These are phyloP conservation scores for Scalopus aquaticus DNA, from an alignment of 2,113 vertebrate genomes.

Conservation along the genomic window DNA sequence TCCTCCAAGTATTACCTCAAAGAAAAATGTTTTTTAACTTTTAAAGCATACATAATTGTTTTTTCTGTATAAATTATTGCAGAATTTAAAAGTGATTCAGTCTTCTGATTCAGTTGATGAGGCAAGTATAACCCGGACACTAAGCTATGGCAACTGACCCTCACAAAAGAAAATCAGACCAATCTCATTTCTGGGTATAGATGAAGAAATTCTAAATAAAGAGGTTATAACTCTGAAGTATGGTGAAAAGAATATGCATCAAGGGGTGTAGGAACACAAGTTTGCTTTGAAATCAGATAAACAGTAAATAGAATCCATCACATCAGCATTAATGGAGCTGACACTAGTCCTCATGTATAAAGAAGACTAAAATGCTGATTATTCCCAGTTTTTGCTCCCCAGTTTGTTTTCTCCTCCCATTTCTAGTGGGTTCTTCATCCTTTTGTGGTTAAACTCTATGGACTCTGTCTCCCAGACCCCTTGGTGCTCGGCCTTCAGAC, in stretches of 20 bases:
- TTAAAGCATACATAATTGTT: background rate
- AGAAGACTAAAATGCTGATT: background rate
- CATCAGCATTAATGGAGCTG: rapidly evolving
- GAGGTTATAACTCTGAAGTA: background rate
- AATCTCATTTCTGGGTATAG: background rate
- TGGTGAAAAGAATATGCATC: background rate
- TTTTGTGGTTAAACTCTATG: background rate
- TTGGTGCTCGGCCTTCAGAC: background rate
- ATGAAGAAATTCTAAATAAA: background rate
- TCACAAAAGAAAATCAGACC: background rate
- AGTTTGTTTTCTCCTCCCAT: background rate
- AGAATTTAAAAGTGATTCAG: background rate
- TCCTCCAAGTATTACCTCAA: background rate
- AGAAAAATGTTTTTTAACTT: background rate
- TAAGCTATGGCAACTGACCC: background rate
- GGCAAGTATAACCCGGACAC: background rate
- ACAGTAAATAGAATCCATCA: background rate
- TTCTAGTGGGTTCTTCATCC: background rate
- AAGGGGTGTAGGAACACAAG: background rate
- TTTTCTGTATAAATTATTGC: background rate
- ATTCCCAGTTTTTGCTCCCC: background rate
- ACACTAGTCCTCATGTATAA: background rate
- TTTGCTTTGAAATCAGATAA: background rate
- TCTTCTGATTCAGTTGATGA: background rate
- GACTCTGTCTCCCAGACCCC: rapidly evolving